These are phyloP conservation scores for Climacteris rufus DNA, from an alignment of 2,113 vertebrate genomes.

Conservation along the genomic window DNA sequence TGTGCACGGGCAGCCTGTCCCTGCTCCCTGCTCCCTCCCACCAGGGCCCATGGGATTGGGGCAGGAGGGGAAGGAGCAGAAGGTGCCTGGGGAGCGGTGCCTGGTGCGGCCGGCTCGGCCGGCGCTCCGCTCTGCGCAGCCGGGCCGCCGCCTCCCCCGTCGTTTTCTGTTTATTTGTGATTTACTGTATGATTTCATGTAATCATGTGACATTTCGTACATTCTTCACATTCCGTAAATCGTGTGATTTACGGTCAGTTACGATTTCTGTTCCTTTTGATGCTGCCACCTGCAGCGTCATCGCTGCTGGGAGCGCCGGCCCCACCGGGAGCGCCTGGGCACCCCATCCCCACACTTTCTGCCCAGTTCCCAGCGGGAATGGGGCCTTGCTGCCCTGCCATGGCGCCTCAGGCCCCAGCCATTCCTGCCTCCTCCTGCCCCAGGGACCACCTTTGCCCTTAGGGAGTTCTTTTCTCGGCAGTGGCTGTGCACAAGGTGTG, in stretches of 20 bases:
- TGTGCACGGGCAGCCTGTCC: neutral
- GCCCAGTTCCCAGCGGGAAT: neutral
- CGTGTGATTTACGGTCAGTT: neutral
- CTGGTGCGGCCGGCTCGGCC: neutral
- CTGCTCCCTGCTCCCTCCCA: neutral
- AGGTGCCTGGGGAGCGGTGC: too few species aligned
- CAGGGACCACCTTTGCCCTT: neutral
- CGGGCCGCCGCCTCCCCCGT: neutral
- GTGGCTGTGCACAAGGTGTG: accelerated
- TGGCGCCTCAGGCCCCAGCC: neutral
- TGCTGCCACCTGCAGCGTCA: neutral
- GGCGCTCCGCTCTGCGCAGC: accelerated
- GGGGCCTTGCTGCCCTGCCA: neutral
- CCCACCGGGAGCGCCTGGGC: neutral
- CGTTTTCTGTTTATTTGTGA: neutral
- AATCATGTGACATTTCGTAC: neutral
- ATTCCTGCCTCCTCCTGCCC: neutral
- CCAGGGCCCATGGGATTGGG: accelerated
- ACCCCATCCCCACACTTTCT: neutral
- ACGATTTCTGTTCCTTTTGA: neutral
- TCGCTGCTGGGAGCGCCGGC: neutral
- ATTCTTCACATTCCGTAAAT: neutral
- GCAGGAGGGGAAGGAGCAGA: neutral
- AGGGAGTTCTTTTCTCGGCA: neutral
- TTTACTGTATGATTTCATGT: neutral